Base-by-base conservation (phyloP, 2,113 vertebrate species). In the Pygoscelis antarcticus region DNA sequence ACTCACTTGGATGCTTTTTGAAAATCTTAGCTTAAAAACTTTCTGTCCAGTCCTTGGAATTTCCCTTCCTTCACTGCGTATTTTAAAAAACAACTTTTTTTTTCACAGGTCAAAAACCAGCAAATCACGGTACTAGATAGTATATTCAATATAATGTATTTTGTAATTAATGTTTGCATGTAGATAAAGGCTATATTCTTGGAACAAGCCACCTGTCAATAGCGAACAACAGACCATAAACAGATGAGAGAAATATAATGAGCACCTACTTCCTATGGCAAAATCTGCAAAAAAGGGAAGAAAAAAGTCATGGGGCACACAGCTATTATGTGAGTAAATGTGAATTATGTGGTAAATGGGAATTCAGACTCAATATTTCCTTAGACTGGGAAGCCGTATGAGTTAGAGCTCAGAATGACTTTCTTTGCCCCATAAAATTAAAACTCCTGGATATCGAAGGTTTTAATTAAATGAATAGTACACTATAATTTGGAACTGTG, bases 401-500 rank as follows among this genome's bases (percentile, higher is more conserved):
- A 83, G 52, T 85, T 89, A 77, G 78, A 83, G 36, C 36, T 74
- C 78, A 83, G 58, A 94, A 54, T 77, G 2, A 44, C 44, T 90
- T 88, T 76, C 71, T 87, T 88, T 52, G 18, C 46, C 55, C 64
- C 51, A 52, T 60, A 88, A 81, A 96, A 96, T 74, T 80, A 90
- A 93, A 68, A 80, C 29, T 83, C 20, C 60, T 87, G 60, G 54
- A 46, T 93, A 92, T 60, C 0, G 11, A 93, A 93, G 88, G 71
- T 65, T 93, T 93, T 90, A 90, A 85, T 93, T 77, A 95, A 95
- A 89, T 40, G 42, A 91, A 30, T 14, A 91, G 62, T 54, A 86
- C 81, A 62, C 74, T 93, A 10, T 78, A 91, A 94, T 96, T 94
- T 95, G 72, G 82, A 92, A 76, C 46, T 46, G 44, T 84, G 89